phyloP scores from a whole-genome alignment of 2,113 vertebrate species.

The Ochotona curzoniae region DNA sequence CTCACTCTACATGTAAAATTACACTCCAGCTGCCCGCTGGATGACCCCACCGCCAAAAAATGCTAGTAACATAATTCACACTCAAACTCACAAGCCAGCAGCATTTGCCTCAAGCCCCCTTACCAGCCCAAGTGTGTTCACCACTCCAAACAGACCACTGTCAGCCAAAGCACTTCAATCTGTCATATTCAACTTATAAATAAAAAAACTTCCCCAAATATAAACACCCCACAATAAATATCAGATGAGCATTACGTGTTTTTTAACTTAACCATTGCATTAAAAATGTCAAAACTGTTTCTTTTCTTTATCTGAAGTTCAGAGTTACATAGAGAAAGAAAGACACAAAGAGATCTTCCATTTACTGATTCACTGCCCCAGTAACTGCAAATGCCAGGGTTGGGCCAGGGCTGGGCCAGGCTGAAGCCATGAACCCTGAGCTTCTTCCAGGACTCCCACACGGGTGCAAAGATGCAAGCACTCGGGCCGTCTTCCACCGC shows the following conservation, averaged over 20 bases:
- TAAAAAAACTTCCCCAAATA: conserved; percentile 50
- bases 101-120: conserved; percentile 40
- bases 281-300: conserved; percentile 1
- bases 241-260: background rate
- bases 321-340: no score
- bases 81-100: conserved; percentile 59
- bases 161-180: conserved; percentile 17
- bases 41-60: conserved; percentile 54
- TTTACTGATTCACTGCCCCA: no score
- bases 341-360: no score
- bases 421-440: no score
- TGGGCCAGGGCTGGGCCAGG: no score
- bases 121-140: background rate
- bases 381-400: no score
- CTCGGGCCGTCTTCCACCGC: no score
- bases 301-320: no score
- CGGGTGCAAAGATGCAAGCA: no score
- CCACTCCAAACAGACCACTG: background rate
- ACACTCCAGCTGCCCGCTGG: conserved; percentile 31
- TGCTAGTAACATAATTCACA: conserved; percentile 39
- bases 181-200: conserved; percentile 15
- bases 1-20: conserved; percentile 61
- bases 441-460: no score
- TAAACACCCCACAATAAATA: conserved; percentile 24
- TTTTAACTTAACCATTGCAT: conserved; percentile 9